Evolutionary conservation across 2,888 invertebrate species (phyloP), one percentile per base, ranked within the genome.

Genomic region (Tortrix viridana): DNA sequence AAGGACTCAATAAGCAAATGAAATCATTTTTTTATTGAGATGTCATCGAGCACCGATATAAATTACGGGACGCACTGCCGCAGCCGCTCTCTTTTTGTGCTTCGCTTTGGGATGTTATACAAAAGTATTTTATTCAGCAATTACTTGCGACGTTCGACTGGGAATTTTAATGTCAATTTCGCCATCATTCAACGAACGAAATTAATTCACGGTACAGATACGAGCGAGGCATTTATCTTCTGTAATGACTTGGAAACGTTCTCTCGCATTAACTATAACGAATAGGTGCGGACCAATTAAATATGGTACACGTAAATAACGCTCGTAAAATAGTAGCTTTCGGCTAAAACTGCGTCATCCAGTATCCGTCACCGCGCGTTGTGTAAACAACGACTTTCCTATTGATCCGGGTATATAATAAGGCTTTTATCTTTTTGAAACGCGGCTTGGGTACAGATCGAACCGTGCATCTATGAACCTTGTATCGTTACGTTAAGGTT

Each of bases 21-120:
- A 88, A 90, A 91, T 90, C 86, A 89, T 90, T 91, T 92, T 89
- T 90, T 92, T 92, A 91, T 91, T 91, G 86, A 91, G 88, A 85
- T 90, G 91, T 92, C 91, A 89, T 89, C 91, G 81, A 82, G 81
- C 80, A 78, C 84, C 78, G 86, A 89, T 88, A 91, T 91, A 91
- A 91, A 90, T 91, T 87, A 89, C 86, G 74, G 79, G 79, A 79
- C 84, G 81, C 85, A 81, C 80, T 77, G 81, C 79, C 73, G 79
- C 74, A 69, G 76, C 71, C 73, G 75, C 76, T 82, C 79, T 81
- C 80, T 85, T 89, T 90, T 90, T 90, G 84, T 88, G 80, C 78
- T 83, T 86, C 86, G 81, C 81, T 90, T 88, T 88, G 80, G 81
- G 85, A 89, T 84, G 86, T 88, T 88, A 86, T 86, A 87, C 89